Evolutionary conservation across 2,888 invertebrate genomes (phyloP), one percentile per base, ranked within the genome.

Genomic region (Prenolepis imparis): DNA sequence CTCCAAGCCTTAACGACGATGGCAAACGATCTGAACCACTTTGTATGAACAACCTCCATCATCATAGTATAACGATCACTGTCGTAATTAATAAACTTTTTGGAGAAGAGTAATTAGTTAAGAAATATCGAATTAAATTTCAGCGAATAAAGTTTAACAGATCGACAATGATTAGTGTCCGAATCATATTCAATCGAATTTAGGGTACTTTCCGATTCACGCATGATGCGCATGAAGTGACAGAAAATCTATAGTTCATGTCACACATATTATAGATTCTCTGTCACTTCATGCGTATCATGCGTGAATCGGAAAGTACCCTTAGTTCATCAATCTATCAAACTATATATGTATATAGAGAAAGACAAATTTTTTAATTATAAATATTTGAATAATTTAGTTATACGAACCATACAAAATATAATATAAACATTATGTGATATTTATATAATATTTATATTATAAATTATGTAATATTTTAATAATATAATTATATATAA

Each of bases 41-140:
- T 52, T 24, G 39, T 52, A 21, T 4, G 57, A 59, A n/a, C 59
- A 28, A 63, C 18, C 61, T 74, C 61, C 61, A 61, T 55, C 61
- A 61, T 55, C 61, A 9, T n/a, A n/a, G 11, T 36, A 72, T 8
- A 21, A 15, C 24, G 36, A 44, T 32, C 61, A 32, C 11, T 39
- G 24, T 18, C 57, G 57, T n/a, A 52, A 9, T 68, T n/a, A 36
- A 28, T 55, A 8, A 36, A 32, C 32, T n/a, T 5, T 36, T 18
- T 36, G 15, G 15, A 39, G 48, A 5, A 39, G 28, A 72, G 3
- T 55, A 36, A 9, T 18, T 9, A 15, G 15, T 72, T 59, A 61
- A 21, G 4, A 32, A 41, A 21, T 21, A 18, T 61, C 74, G 24
- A 73, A 28, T 3, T 24, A 9, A 28, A 15, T 41, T 28, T 57